Percentiles rank a stretch among this genome's conserved stretches.
These are phyloP conservation scores for Heliconius melpomene DNA, from an alignment of 1,140 invertebrate genomes.

Conservation along the genomic window DNA sequence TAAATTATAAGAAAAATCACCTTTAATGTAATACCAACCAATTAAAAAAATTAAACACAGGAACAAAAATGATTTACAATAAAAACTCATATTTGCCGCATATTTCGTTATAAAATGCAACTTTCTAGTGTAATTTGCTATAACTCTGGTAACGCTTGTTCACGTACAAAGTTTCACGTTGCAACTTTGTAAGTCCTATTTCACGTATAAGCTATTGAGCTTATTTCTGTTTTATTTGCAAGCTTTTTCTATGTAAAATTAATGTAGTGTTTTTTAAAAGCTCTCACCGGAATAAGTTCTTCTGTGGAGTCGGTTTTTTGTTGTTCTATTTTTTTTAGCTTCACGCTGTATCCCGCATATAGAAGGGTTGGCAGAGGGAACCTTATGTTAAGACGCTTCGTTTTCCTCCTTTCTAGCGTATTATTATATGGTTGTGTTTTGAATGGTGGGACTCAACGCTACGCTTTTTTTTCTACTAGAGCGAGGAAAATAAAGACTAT, in stretches of 20 bases:
- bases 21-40: too few species aligned
- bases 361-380: too few species aligned
- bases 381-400: too few species aligned
- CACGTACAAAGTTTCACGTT: conserved; percentile 3
- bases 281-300: neutral
- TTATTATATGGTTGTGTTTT: too few species aligned
- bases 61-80: neutral
- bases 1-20: too few species aligned
- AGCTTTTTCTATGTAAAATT: conserved; percentile 9
- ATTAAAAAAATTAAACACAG: neutral
- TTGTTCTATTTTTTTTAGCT: too few species aligned
- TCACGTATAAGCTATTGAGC: conserved; percentile 14
- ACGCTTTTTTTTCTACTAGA: too few species aligned
- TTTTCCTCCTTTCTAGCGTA: too few species aligned
- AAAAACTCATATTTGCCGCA: neutral
- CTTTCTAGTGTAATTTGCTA: conserved; percentile 3
- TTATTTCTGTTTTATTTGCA: conserved; percentile 9
- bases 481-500: too few species aligned
- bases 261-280: conserved; percentile 9
- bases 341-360: too few species aligned
- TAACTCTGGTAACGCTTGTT: conserved; percentile 8
- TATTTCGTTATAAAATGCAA: conserved; percentile 2
- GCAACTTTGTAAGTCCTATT: conserved; percentile 15
- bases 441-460: too few species aligned
- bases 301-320: neutral